These are phyloP conservation scores for Zootoca vivipara DNA, from an alignment of 2,113 vertebrate species.

Conservation along the genomic window DNA sequence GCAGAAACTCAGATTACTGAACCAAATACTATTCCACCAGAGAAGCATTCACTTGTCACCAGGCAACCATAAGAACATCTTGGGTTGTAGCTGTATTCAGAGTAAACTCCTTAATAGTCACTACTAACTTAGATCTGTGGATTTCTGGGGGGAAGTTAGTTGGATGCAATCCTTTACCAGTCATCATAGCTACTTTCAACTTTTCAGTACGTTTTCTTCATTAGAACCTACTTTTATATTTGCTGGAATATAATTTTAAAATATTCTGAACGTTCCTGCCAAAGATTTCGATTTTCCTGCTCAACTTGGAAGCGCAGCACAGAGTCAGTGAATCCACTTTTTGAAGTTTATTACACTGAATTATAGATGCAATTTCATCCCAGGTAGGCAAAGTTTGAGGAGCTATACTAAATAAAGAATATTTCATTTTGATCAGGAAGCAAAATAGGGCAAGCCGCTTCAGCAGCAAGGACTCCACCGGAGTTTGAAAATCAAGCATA, in stretches of 20 bases:
- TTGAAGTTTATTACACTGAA: background rate
- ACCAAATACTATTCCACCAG: too few relatives aligned
- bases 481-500: background rate
- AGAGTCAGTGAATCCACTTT: constrained; percentile 15
- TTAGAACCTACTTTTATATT: background rate
- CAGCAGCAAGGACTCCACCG: background rate
- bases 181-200: background rate
- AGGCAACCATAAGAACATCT: too few relatives aligned
- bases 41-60: too few relatives aligned
- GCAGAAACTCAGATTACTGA: too few relatives aligned
- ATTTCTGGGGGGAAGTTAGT: too few relatives aligned
- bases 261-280: background rate
- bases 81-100: too few relatives aligned
- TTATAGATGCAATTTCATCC: background rate
- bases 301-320: constrained; percentile 2
- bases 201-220: background rate
- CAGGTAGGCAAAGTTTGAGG: constrained; percentile 12
- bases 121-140: too few relatives aligned
- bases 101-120: too few relatives aligned
- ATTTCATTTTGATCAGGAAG: constrained; percentile 7
- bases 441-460: background rate
- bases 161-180: background rate
- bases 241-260: background rate
- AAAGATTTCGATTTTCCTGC: background rate
- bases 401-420: constrained; percentile 6